A percentile compares a stretch with the other conserved stretches of the same genome.
These are phyloP conservation scores for Enteromius anoplus DNA, from an alignment of 2,797 vertebrate species.

Conservation along the genomic window DNA sequence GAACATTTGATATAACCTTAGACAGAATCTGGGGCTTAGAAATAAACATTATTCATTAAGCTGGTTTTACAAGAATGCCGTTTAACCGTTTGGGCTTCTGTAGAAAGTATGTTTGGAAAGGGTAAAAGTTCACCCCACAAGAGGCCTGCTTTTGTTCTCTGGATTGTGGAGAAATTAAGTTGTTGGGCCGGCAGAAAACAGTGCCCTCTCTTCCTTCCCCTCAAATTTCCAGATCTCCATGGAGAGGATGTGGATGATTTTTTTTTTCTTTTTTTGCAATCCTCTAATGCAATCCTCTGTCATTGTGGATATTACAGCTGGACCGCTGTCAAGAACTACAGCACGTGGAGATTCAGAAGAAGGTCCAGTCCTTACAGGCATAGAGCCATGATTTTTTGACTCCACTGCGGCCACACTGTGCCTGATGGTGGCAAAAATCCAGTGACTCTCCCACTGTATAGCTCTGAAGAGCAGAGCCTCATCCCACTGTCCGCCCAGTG, in stretches of 20 bases:
- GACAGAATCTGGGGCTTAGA: neutral
- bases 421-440: slow-evolving; percentile 38
- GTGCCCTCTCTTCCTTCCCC: slow-evolving; percentile 61
- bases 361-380: slow-evolving; percentile 32
- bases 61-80: slow-evolving; percentile 45
- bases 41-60: slow-evolving; percentile 35
- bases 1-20: neutral
- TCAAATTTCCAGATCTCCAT: slow-evolving; percentile 69
- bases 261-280: slow-evolving; percentile 55
- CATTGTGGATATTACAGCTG: slow-evolving; percentile 64
- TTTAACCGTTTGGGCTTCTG: slow-evolving; percentile 63
- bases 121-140: slow-evolving; percentile 71
- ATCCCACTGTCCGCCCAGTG: slow-evolving; percentile 28
- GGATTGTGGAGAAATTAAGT: slow-evolving; percentile 57
- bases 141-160: slow-evolving; percentile 73
- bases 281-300: slow-evolving; percentile 68
- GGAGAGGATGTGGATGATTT: slow-evolving; percentile 69
- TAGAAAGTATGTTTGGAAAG: slow-evolving; percentile 57
- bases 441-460: slow-evolving; percentile 23
- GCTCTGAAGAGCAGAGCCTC: slow-evolving; percentile 44
- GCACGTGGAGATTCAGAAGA: slow-evolving; percentile 55
- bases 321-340: slow-evolving; percentile 59
- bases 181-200: slow-evolving; percentile 63
- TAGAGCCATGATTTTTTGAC: slow-evolving; percentile 27
- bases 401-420: slow-evolving; percentile 29